Percentiles rank a stretch among this genome's conserved stretches.
phyloP scores from a whole-genome alignment of 1,140 invertebrate species.

The Caenorhabditis briggsae region DNA sequence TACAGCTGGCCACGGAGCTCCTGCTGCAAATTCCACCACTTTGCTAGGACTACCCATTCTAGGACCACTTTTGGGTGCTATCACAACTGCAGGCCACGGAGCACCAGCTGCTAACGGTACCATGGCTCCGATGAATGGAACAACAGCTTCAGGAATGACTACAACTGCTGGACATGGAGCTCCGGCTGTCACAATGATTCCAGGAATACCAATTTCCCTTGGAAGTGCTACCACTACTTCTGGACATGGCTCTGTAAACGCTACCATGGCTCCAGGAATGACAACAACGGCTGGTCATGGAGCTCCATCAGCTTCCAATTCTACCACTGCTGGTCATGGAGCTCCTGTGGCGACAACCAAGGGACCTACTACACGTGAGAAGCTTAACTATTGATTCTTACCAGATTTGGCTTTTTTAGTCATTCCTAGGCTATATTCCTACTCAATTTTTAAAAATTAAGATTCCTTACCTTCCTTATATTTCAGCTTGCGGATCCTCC shows the following conservation, averaged over 20 bases:
- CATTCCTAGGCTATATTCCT: too few relatives aligned
- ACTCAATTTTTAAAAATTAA: too few relatives aligned
- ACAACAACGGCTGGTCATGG: background rate
- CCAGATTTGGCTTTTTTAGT: too few relatives aligned
- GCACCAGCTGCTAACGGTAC: background rate
- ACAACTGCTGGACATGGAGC: background rate
- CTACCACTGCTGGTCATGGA: background rate
- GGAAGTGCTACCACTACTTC: background rate
- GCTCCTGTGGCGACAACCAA: background rate
- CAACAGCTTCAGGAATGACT: background rate
- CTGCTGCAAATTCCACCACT: too few relatives aligned
- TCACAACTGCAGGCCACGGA: too few relatives aligned
- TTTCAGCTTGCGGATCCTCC: background rate
- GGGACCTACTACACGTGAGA: background rate
- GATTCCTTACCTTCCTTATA: background rate
- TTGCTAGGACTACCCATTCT: too few relatives aligned
- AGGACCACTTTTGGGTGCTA: too few relatives aligned
- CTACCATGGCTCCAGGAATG: background rate
- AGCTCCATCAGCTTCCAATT: too few relatives aligned
- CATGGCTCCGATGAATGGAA: background rate
- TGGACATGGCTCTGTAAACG: background rate
- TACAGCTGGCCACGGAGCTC: too few relatives aligned
- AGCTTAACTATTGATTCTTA: too few relatives aligned
- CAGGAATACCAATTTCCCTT: background rate
- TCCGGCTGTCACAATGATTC: background rate